Base-by-base conservation (phyloP, 2,888 invertebrate species). In the Erebia palarica region DNA sequence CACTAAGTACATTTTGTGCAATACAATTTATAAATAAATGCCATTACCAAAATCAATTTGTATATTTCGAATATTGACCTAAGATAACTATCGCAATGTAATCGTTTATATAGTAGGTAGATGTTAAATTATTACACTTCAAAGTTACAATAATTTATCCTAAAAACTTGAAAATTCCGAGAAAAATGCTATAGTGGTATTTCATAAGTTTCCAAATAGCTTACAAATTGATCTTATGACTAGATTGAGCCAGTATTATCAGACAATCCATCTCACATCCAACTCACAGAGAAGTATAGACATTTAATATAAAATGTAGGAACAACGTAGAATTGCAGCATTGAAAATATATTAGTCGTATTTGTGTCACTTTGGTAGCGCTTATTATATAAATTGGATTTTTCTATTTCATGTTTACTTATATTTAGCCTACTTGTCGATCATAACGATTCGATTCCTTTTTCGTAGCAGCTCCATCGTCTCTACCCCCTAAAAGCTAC, bases 1-100 rank as follows among this genome's bases (percentile, higher is more conserved):
- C 83, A 84, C 87, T 92, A 92, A 92, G 92, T 92, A 92, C 91
- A 87, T 89, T 91, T 92, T 92, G 92, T 92, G 92, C 92, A 91
- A 86, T 85, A 88, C 80, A 83, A 83, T 84, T 82, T 82, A 86
- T 84, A 89, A 88, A 87, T 90, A 90, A 91, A 91, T 91, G 87
- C 88, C 83, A 82, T 84, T 84, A 85, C 80, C 82, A 83, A 85
- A 87, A 84, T 82, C 80, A 82, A 81, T 80, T 87, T 85, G 84
- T 83, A 85, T 84, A 83, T 79, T 82, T 67, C 21, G 64, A 85
- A 84, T 85, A 86, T 79, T 79, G 83, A 82, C 80, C 75, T 82
- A 79, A 73, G 68, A 69, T 71, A 81, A 83, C 83, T 83, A 87
- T 78, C 78, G 79, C 82, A 71, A 74, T 73, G 71, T 64, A 64